phyloP scores from a whole-genome alignment of 1,140 invertebrate genomes.

The Brachionus rotundiformis region DNA sequence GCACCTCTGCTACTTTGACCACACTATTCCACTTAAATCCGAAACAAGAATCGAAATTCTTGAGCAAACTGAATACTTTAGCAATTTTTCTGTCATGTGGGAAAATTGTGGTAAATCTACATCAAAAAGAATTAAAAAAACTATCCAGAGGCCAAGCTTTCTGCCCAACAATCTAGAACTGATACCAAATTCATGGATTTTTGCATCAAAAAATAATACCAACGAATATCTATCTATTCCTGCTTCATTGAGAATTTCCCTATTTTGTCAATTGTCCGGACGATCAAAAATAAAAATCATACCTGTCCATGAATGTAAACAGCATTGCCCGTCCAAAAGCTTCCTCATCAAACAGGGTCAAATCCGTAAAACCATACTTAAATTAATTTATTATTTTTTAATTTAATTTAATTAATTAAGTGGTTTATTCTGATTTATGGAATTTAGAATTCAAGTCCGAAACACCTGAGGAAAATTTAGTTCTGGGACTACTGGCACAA shows the following conservation, averaged over 20 bases:
- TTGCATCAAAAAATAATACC: constrained; percentile 22
- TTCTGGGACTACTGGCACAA: background rate
- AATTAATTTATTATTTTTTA: background rate
- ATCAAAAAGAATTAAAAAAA: constrained; percentile 2
- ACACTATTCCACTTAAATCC: background rate
- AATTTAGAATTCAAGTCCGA: constrained; percentile 20
- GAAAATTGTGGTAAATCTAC: constrained; percentile 36
- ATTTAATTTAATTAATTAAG: constrained; percentile 1
- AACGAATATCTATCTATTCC: background rate
- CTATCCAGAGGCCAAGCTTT: constrained; percentile 6
- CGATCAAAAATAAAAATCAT: background rate
- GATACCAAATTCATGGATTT: background rate
- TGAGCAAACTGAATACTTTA: background rate
- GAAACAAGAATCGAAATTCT: background rate
- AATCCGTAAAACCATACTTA: background rate
- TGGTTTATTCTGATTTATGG: constrained; percentile 28
- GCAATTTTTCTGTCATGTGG: constrained; percentile 25
- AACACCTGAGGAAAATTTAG: background rate
- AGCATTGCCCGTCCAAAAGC: background rate
- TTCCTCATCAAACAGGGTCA: background rate
- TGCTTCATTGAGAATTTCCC: background rate
- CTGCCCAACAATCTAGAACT: constrained; percentile 25
- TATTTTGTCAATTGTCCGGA: constrained; percentile 24
- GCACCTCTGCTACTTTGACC: constrained; percentile 19
- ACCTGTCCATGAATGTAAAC: background rate